A percentile compares a stretch with the other conserved stretches of the same genome.
These are phyloP conservation scores for Scrobipalpa atriplicella DNA, from an alignment of 2,888 invertebrate species.

Conservation along the genomic window DNA sequence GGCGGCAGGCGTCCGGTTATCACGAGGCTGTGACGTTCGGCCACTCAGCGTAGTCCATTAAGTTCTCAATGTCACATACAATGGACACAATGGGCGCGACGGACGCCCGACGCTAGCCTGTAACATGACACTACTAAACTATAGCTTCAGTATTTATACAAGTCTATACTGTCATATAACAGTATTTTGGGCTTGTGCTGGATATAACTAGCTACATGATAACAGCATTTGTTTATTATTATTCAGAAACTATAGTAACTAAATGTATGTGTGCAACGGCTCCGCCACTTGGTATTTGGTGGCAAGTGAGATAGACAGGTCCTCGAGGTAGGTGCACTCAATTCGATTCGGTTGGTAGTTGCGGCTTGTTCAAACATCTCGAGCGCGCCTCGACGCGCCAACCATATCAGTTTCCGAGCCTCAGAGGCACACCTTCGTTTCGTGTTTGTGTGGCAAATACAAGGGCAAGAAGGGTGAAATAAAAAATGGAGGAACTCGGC, in stretches of 20 bases:
- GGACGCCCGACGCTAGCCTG: constrained; percentile 50
- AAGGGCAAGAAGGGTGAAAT: constrained; percentile 68
- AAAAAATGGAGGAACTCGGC: constrained; percentile 73
- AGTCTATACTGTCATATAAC: not conserved
- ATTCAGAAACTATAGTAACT: not conserved
- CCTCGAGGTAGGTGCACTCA: constrained; percentile 66
- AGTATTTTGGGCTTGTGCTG: not conserved
- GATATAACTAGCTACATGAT: not conserved
- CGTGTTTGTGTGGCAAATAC: constrained; percentile 61
- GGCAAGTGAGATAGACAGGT: constrained; percentile 40
- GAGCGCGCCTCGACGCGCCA: constrained; percentile 47
- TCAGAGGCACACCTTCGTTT: constrained; percentile 59
- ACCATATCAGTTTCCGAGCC: constrained; percentile 75
- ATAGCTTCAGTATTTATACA: constrained; percentile 33
- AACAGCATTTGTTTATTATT: no score
- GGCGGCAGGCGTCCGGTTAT: constrained; percentile 20
- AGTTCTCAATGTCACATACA: constrained; percentile 72
- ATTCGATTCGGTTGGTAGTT: constrained; percentile 60
- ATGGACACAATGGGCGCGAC: constrained; percentile 61
- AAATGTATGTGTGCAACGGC: constrained; percentile 13
- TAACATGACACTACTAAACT: constrained; percentile 59
- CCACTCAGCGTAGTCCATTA: constrained; percentile 64
- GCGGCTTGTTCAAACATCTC: constrained; percentile 70
- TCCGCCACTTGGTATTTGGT: constrained; percentile 29
- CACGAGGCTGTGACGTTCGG: constrained; percentile 39